Evolutionary conservation across 2,888 invertebrate species (phyloP), one percentile per base, ranked within the genome.

Genomic region (Cenopis cana): DNA sequence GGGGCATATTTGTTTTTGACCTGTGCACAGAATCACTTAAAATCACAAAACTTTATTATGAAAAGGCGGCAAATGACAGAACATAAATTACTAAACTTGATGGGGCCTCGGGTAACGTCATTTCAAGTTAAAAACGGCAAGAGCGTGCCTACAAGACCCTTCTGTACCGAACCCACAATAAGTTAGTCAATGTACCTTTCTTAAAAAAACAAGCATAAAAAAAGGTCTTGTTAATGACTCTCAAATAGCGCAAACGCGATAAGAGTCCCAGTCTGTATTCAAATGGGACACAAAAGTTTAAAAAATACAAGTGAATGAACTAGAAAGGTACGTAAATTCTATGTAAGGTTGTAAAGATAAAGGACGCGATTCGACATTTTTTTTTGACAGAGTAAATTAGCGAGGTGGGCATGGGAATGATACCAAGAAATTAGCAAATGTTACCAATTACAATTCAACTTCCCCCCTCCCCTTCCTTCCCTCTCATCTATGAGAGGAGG

Each of bases 301-400:
- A 59, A 60, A 59, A 61, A 33, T 29, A 56, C 56, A 29, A 73
- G 33, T 56, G 65, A 69, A 59, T 54, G 71, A 72, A 68, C 62
- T 64, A 74, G 74, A 72, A 72, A 74, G 69, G 80, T 80, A 80
- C 89, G 90, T 91, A 91, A 91, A 90, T 87, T 89, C 87, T 83
- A 84, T 83, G 86, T 85, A 91, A 86, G 89, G 89, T 88, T 87
- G 81, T 87, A 85, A 84, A 65, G 91, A 92, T 93, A 92, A 93
- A 89, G 79, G 81, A 80, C 83, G 76, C 76, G 80, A 80, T 69
- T n/a, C 6, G 14, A n/a, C 41, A 14, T n/a, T 46, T 4, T 14
- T n/a, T 46, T 41, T 46, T n/a, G 41, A 46, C 14, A 14, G 41
- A 5, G 5, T 41, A 5, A 46, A 0, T n/a, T n/a, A 46, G n/a